Base-by-base conservation (phyloP, 2,888 invertebrate species). In the Thera britannica region DNA sequence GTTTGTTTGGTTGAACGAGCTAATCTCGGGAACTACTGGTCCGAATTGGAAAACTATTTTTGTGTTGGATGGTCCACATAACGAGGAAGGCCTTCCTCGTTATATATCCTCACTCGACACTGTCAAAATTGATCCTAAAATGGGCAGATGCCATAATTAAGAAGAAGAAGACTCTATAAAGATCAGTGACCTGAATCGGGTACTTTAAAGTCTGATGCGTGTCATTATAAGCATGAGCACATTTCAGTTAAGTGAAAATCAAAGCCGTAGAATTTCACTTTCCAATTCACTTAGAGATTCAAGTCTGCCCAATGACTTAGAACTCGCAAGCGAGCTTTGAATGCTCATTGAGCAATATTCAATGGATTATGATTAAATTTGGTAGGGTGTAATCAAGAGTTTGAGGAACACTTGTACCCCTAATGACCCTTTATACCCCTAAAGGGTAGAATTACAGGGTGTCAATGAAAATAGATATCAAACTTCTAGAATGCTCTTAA, bases 271-370 rank as follows among this genome's bases (percentile, higher is more conserved):
- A 58, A 58, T 58, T 58, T 46, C 34, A 46, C 46, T 41, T 46
- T 58, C n/a, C 34, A 58, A 58, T 34, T 61, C 52, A 54, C 52
- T 54, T 54, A 44, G 54, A 12, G 52, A 52, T 52, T n/a, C 23
- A 35, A 61, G 54, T 52, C 44, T 36, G n/a, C 54, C 61, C 52
- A 58, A 61, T 60, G 60, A 41, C 41, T 41, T 61, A 49, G 54
- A 41, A 52, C 51, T 23, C n/a, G 9, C 44, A 11, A 38, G 41
- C 9, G 41, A 12, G 61, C 46, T 41, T 35, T 54, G 41, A 41
- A 61, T 61, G 44, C 44, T 54, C 52, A 61, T 23, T 61, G 61
- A 61, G 35, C 58, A 54, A 41, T 61, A 52, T 61, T 54, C 61
- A 61, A n/a, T 61, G 61, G 11, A 35, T 58, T 49, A 36, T 49